A percentile compares a stretch with the other conserved stretches of the same genome.
Evolutionary conservation across 2,797 vertebrate species (phyloP).

Genomic region (Gymnoscopelus braueri): DNA sequence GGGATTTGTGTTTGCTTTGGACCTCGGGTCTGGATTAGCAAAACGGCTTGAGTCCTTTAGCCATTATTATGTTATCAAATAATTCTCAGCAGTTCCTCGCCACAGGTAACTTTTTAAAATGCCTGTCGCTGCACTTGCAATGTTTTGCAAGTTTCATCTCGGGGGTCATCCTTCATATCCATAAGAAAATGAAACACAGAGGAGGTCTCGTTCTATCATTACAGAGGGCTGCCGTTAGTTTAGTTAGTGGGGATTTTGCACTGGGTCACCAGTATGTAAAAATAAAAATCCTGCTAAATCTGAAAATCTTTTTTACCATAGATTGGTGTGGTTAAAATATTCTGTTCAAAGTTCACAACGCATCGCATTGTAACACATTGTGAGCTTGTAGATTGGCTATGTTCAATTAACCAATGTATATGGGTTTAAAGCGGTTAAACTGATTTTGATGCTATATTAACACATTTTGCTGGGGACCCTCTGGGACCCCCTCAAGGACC

Average conservation of each 20-base stretch:
- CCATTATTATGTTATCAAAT: slow-evolving; percentile 40
- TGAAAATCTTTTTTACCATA: too few relatives aligned
- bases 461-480: too few relatives aligned
- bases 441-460: too few relatives aligned
- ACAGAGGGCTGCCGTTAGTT: slow-evolving; percentile 21
- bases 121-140: background rate
- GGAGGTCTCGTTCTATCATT: slow-evolving; percentile 29
- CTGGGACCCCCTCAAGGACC: too few relatives aligned
- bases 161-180: slow-evolving; percentile 13
- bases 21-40: slow-evolving; percentile 36
- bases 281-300: slow-evolving; percentile 12
- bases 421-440: too few relatives aligned
- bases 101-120: slow-evolving; percentile 29
- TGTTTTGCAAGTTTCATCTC: slow-evolving; percentile 25
- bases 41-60: slow-evolving; percentile 31
- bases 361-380: too few relatives aligned
- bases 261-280: slow-evolving; percentile 33
- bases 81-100: slow-evolving; percentile 29
- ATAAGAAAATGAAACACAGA: slow-evolving; percentile 31
- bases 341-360: too few relatives aligned
- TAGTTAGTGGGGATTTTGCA: slow-evolving; percentile 35
- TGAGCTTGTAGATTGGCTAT: too few relatives aligned
- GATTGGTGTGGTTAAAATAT: too few relatives aligned
- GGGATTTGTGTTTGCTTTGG: slow-evolving; percentile 42
- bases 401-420: too few relatives aligned